Evolutionary conservation across 2,888 invertebrate genomes (phyloP), one percentile per base, ranked within the genome.

Genomic region (Bursaphelenchus okinawaensis): DNA sequence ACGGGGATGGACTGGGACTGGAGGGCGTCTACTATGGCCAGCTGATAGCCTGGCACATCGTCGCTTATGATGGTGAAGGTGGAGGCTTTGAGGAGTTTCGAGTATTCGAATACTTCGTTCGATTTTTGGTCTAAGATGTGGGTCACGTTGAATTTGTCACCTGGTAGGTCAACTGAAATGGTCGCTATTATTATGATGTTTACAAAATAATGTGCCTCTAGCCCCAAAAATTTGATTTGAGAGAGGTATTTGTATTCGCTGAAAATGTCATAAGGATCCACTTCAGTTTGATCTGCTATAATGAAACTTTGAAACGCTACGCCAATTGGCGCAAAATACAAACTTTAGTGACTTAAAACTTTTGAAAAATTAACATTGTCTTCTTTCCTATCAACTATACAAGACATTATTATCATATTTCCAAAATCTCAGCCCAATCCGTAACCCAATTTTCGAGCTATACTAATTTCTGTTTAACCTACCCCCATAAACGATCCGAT

Each of bases 1-100:
- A 69, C 66, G 12, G 68, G 62, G 22, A 69, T 58, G n/a, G 69
- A 26, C 7, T 57, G 59, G 6, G 59, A n/a, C 19, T 69, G 58
- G 24, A 66, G 24, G 9, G 59, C 62, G 22, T 69, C 62, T 16
- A 51, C 22, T 16, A 66, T n/a, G 16, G 68, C 23, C 68, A 66
- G 23, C 40, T 66, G 68, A 54, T 62, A 69, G 29, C 52, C 26
- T n/a, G 68, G 52, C 19, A 68, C 40, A n/a, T 55, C 20, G 24
- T 66, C 66, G 52, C 50, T 51, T 22, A 66, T 68, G 24, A 66
- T 27, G 23, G 62, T 23, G 22, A 68, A 70, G 23, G 27, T 54
- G 20, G 68, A 68, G 7, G 24, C 20, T 68, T 68, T 56, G 62
- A 66, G 40, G 40, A 40, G 40, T n/a, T 40, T n/a, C 16, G 16